Base-by-base conservation (phyloP, 2,888 invertebrate genomes). In the Malthinus flaveolus region DNA sequence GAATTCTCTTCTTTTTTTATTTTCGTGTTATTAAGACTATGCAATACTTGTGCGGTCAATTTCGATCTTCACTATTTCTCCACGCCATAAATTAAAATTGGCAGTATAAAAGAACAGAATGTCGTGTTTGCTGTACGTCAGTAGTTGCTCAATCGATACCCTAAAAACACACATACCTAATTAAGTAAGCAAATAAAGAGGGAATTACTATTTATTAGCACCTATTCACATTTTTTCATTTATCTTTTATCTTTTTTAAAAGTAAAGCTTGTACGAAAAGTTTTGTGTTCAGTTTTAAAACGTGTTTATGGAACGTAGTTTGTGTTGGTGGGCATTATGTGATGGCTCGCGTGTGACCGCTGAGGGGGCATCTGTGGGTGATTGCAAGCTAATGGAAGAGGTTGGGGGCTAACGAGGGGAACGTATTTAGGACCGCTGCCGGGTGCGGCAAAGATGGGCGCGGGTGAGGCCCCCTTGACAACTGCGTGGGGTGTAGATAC, bases 391-490 rank as follows among this genome's bases (percentile, higher is more conserved):
- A 65, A 53, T 57, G 61, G 62, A 62, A 61, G 23, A 23, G 64
- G 62, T 56, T 63, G 61, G 66, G 68, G 61, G 64, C 58, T 61
- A 62, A 53, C 62, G 60, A 61, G 62, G 64, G 62, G 62, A 58
- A 46, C 61, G 61, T 62, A 59, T 62, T 59, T 63, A 64, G 66
- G 66, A 63, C 62, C 62, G 56, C 66, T 66, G 54, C 62, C 63
- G 71, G 72, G 71, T 69, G 71, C 72, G 76, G 71, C 65, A 72
- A 73, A 72, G 73, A 71, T 73, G 75, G 77, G 72, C 75, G 77
- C 74, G 75, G 71, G 69, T 69, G 68, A 66, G 71, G 67, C 68
- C 67, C 68, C 63, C 69, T 68, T 71, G 68, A 68, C 68, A 68
- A 68, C 69, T 68, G 68, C 71, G 68, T 68, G 69, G 68, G 69